Percentiles rank a stretch among this genome's conserved stretches.
These are phyloP conservation scores for Phthorimaea operculella DNA, from an alignment of 1,140 invertebrate genomes.

Conservation along the genomic window DNA sequence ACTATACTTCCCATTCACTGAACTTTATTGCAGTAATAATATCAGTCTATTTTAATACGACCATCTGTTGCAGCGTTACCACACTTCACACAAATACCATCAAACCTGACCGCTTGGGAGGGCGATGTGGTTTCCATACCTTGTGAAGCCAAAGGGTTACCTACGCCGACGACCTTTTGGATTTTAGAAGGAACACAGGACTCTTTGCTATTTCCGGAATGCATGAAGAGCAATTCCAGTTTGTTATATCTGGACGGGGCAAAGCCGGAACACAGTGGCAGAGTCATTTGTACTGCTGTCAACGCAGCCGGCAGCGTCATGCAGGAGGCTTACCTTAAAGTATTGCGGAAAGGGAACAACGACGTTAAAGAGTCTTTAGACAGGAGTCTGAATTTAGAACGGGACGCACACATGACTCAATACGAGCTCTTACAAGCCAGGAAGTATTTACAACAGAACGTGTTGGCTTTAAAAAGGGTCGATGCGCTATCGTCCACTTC, in stretches of 20 bases:
- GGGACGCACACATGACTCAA: constrained; percentile 76
- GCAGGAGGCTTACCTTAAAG: constrained; percentile 59
- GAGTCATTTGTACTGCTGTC: constrained; percentile 59
- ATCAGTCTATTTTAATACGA: constrained; percentile 53
- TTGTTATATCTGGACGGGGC: constrained; percentile 57
- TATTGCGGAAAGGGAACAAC: constrained; percentile 53
- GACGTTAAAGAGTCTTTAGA: constrained; percentile 41
- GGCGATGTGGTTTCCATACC: constrained; percentile 87
- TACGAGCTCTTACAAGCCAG: constrained; percentile 84
- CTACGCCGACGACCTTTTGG: constrained; percentile 90
- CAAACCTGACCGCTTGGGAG: constrained; percentile 83
- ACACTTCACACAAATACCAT: constrained; percentile 85
- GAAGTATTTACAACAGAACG: constrained; percentile 81
- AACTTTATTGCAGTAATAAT: constrained; percentile 51
- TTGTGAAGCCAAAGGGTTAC: constrained; percentile 91
- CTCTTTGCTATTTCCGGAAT: constrained; percentile 56
- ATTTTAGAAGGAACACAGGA: constrained; percentile 75
- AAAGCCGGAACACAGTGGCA: constrained; percentile 50
- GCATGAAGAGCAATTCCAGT: constrained; percentile 59
- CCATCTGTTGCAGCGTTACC: constrained; percentile 84
- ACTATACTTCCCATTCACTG: no score
- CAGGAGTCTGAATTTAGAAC: constrained; percentile 40
- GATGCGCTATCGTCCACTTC: constrained; percentile 83
- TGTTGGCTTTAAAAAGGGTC: constrained; percentile 82
- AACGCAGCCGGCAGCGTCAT: constrained; percentile 61